Conservation (phyloP, 2,888 invertebrate species). For the Drosophila subsilvestris region DNA sequence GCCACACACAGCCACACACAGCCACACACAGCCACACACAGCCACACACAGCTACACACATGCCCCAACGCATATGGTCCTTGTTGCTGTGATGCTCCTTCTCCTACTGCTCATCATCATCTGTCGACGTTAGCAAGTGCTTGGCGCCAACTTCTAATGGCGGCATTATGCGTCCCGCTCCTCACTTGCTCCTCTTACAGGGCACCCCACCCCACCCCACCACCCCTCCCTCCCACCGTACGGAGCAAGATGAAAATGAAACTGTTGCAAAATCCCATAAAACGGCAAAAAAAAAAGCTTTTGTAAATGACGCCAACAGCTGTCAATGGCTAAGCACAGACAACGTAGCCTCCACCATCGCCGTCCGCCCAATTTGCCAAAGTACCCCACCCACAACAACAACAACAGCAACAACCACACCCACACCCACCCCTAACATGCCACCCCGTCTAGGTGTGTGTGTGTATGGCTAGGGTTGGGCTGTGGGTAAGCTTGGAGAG, state of each 20-base stretch:
- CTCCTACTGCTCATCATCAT: constrained; percentile 66
- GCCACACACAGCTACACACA: constrained; percentile 38
- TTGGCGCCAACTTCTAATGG: constrained; percentile 79
- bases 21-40: constrained; percentile 26
- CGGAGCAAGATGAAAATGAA: constrained; percentile 74
- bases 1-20: constrained; percentile 41
- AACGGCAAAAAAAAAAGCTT: constrained; percentile 78
- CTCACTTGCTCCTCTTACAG: background rate
- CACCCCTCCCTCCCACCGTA: too few species aligned
- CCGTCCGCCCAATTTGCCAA: constrained; percentile 57
- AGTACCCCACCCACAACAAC: constrained; percentile 8
- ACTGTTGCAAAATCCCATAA: constrained; percentile 78
- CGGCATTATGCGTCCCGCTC: constrained; percentile 65
- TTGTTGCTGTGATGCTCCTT: constrained; percentile 29
- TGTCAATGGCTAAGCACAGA: constrained; percentile 74
- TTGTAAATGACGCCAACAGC: constrained; percentile 80
- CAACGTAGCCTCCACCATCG: constrained; percentile 40
- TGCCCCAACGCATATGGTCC: constrained; percentile 27
- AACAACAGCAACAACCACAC: background rate
- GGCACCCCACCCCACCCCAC: too few species aligned
- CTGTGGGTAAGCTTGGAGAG: constrained; percentile 14
- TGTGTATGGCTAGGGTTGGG: constrained; percentile 37
- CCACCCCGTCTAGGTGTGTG: constrained; percentile 24
- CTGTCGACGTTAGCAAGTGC: constrained; percentile 77
- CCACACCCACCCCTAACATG: constrained; percentile 23